Conservation (phyloP, 2,888 invertebrate species). For the Pachycephus smyrnensis region DNA sequence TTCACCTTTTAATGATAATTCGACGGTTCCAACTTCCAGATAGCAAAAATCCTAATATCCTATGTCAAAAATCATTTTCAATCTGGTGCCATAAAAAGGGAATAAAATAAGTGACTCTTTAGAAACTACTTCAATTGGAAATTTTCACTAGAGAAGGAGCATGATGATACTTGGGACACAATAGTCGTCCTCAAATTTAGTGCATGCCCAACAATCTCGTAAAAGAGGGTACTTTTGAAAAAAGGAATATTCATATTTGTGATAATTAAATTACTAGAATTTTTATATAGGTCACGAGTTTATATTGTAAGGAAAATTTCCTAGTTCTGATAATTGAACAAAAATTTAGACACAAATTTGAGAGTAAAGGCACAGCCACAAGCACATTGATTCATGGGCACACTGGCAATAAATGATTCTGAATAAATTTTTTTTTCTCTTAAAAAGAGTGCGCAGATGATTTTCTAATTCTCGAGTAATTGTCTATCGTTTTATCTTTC, state of each 20-base stretch:
- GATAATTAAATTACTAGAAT: background rate
- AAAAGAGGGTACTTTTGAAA: background rate
- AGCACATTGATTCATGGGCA: background rate
- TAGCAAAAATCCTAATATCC: background rate
- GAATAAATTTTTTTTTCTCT: background rate
- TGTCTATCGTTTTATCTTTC: conserved; percentile 15
- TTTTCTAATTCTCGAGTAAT: background rate
- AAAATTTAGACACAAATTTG: background rate
- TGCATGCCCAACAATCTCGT: background rate
- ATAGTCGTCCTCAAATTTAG: background rate
- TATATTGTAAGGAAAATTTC: background rate
- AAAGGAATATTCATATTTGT: too few species aligned
- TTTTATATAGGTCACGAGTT: background rate
- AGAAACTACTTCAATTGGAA: background rate
- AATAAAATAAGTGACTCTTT: background rate
- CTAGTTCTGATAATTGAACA: background rate
- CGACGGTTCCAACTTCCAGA: background rate
- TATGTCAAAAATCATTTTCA: background rate
- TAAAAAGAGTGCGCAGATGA: background rate
- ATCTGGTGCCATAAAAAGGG: background rate
- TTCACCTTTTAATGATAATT: too few species aligned
- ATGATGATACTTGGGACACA: background rate
- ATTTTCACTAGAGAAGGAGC: background rate
- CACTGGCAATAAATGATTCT: background rate
- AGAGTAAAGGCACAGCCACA: background rate